Base-by-base conservation (phyloP, 1,140 invertebrate species). In the Apolygus lucorum region DNA sequence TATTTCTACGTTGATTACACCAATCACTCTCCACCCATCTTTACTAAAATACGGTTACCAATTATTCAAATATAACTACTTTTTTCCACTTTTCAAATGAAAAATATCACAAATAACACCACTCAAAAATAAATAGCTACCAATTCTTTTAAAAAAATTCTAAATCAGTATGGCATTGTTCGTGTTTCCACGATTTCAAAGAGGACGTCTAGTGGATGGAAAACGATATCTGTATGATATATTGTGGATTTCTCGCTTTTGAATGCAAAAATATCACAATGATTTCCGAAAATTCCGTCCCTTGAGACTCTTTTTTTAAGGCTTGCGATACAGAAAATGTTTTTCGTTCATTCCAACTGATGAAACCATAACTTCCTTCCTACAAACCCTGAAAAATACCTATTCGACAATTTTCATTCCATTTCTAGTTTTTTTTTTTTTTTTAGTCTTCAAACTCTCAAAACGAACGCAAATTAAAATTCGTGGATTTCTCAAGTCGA, bases 101-200 rank as follows among this genome's bases (percentile, higher is more conserved):
- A 42, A 59, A 59, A 59, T 59, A 59, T 59, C 54, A 59, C 54
- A 59, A 59, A 17, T 59, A 59, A 59, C 54, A 59, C 54, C 54
- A 59, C 54, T 17, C 11, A 8, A 59, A 59, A 59, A 13, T 59
- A 42, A 42, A 42, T 42, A 42, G n/a, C n/a, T n/a, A 42, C 34
- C 34, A 8, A 42, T 42, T 17, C 4, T 17, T 42, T 8, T 42
- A 4, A 42, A 42, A 4, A 42, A 4, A 8, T 42, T 42, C 34
- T n/a, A n/a, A 42, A 4, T 42, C 17, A 8, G 17, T 42, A 42
- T 42, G 34, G 34, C 34, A 42, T 42, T 17, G 34, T 42, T 42
- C 34, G 34, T 17, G 34, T n/a, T n/a, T n/a, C n/a, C 4, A 42
- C 34, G 34, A 42, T 42, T n/a, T 49, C 8, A 17, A 49, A 49